Percentiles rank a stretch among this genome's conserved stretches.
These are phyloP conservation scores for Amiota communis DNA, from an alignment of 2,888 invertebrate species.

Conservation along the genomic window DNA sequence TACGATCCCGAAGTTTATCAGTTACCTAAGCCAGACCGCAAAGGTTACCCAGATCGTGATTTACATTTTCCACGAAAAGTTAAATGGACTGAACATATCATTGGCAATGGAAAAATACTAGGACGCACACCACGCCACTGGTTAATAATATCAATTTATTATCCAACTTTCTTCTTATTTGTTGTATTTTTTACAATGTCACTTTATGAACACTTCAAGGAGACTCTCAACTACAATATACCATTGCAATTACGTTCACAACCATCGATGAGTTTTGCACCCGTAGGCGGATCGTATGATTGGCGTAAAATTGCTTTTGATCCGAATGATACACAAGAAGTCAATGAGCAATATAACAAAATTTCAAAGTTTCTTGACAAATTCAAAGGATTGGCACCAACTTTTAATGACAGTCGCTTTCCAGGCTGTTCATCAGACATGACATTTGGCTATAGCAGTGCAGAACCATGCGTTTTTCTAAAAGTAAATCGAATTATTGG, in stretches of 20 bases:
- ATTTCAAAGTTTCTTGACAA: slow-evolving; percentile 27
- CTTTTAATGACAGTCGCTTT: slow-evolving; percentile 32
- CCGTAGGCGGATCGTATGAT: background rate
- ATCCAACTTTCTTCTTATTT: background rate
- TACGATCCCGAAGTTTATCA: too few species aligned
- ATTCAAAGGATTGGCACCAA: slow-evolving; percentile 23
- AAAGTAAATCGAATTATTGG: slow-evolving; percentile 53
- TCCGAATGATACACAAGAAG: slow-evolving; percentile 13
- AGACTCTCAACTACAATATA: background rate
- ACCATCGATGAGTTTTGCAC: slow-evolving; percentile 42
- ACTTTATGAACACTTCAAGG: slow-evolving; percentile 33
- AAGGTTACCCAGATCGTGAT: slow-evolving; percentile 41
- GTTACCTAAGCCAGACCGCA: too few species aligned
- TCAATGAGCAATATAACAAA: background rate
- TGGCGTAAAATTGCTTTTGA: slow-evolving; percentile 34
- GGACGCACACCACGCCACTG: slow-evolving; percentile 28
- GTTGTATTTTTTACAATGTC: slow-evolving; percentile 15
- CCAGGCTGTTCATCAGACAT: slow-evolving; percentile 40
- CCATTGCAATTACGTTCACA: slow-evolving; percentile 32
- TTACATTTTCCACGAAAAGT: slow-evolving; percentile 47
- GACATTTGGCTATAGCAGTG: slow-evolving; percentile 42
- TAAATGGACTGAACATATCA: slow-evolving; percentile 21
- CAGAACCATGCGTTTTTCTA: slow-evolving; percentile 51
- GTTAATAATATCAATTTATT: slow-evolving; percentile 19
- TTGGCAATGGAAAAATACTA: background rate